phyloP scores from a whole-genome alignment of 2,888 invertebrate species.

The Philonicus albiceps region DNA sequence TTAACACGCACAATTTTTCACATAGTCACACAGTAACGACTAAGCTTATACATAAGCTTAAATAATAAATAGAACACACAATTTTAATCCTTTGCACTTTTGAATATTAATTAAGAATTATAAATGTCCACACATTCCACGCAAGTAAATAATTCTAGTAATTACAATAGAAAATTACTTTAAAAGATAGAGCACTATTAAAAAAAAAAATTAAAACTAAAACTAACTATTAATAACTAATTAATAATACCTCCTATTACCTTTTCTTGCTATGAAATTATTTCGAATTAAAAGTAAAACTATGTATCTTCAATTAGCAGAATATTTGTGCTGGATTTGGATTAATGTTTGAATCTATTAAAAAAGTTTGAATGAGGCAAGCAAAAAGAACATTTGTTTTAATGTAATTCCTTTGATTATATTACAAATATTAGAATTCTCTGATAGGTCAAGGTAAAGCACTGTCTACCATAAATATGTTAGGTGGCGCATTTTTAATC shows the following conservation, averaged over 20 bases:
- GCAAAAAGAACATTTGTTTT: neutral
- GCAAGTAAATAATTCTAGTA: too few relatives aligned
- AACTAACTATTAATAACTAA: too few relatives aligned
- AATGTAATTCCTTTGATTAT: neutral
- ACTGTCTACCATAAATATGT: neutral
- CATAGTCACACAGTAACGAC: neutral
- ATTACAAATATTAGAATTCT: neutral
- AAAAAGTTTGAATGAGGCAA: neutral
- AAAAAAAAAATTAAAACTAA: too few relatives aligned
- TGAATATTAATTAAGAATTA: too few relatives aligned
- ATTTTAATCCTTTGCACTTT: too few relatives aligned
- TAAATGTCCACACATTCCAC: too few relatives aligned
- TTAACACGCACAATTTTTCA: neutral
- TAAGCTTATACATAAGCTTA: neutral
- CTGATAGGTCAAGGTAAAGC: neutral
- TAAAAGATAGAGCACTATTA: too few relatives aligned
- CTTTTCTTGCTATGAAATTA: neutral
- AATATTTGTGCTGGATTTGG: too few relatives aligned
- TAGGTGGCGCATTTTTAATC: neutral
- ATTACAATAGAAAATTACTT: too few relatives aligned
- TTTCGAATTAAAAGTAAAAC: neutral
- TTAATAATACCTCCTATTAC: too few relatives aligned
- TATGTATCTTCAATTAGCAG: too few relatives aligned
- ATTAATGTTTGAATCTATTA: neutral
- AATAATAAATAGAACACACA: neutral